Evolutionary conservation across 2,113 vertebrate genomes (phyloP).

Genomic region (Glaucomys volans): DNA sequence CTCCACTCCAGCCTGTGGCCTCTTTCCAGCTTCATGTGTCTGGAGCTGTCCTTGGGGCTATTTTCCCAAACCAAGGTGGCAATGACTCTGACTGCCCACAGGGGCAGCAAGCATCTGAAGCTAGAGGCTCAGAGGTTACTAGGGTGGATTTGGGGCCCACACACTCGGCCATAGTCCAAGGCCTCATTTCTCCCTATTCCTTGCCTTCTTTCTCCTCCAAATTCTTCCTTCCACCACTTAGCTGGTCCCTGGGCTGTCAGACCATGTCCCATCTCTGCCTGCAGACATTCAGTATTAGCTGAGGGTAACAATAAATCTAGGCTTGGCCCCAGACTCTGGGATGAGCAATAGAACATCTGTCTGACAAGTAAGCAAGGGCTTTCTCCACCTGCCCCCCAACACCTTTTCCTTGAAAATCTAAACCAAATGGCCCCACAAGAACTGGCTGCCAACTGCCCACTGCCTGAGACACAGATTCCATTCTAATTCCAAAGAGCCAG

Average conservation of each 20-base stretch:
- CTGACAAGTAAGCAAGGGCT: neutral
- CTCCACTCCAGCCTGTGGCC: neutral
- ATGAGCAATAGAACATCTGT: neutral
- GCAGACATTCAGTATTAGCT: neutral
- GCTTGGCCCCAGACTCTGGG: neutral
- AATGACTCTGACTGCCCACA: neutral
- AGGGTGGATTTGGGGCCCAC: neutral
- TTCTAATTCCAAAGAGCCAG: neutral
- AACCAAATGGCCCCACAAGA: neutral
- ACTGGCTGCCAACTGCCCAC: neutral
- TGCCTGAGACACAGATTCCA: neutral
- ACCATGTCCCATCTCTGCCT: neutral
- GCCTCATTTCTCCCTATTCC: neutral
- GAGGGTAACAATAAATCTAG: neutral
- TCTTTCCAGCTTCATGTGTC: neutral
- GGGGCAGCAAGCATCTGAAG: neutral
- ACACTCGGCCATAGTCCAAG: neutral
- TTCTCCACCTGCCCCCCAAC: too few species aligned
- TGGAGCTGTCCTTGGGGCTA: neutral
- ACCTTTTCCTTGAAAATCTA: conserved; percentile 42
- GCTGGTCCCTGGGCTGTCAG: neutral
- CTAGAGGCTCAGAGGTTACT: neutral
- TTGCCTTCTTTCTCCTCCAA: neutral
- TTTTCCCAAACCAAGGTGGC: neutral
- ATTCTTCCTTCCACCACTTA: neutral